phyloP scores from a whole-genome alignment of 2,113 vertebrate species.

The Ictalurus punctatus region DNA sequence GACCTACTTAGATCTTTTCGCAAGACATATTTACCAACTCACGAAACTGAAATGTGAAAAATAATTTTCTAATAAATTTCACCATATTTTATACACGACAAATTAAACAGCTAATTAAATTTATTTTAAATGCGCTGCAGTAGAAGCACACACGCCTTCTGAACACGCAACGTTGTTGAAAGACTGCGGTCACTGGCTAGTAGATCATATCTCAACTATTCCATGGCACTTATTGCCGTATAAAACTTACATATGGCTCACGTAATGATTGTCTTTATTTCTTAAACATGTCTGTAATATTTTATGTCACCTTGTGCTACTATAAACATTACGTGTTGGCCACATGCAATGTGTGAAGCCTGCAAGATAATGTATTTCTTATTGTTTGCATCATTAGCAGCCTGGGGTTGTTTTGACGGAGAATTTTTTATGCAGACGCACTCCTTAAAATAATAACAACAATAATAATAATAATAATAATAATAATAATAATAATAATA shows the following conservation, averaged over 20 bases:
- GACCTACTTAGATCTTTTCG: background rate
- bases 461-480: too few species aligned
- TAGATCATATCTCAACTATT: conserved; percentile 55
- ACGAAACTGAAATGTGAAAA: background rate
- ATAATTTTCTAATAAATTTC: background rate
- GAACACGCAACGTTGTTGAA: conserved; percentile 19
- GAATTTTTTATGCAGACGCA: background rate
- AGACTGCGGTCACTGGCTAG: conserved; percentile 41
- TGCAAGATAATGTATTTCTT: background rate
- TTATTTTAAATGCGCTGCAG: conserved; percentile 18
- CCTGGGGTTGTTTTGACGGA: background rate
- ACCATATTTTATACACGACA: conserved; percentile 10
- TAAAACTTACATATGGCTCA: conserved; percentile 53
- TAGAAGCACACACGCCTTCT: conserved; percentile 13
- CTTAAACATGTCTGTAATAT: conserved; percentile 51
- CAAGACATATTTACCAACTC: background rate
- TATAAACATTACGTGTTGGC: conserved; percentile 28
- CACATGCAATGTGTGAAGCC: background rate
- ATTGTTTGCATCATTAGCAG: background rate
- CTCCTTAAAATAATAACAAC: background rate
- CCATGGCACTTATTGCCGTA: conserved; percentile 55
- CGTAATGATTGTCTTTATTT: conserved; percentile 52
- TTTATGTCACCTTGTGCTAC: conserved; percentile 42
- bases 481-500: too few species aligned
- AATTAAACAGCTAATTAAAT: conserved; percentile 21